Evolutionary conservation across 2,797 vertebrate species (phyloP).

Genomic region (Clarias platycephalus): DNA sequence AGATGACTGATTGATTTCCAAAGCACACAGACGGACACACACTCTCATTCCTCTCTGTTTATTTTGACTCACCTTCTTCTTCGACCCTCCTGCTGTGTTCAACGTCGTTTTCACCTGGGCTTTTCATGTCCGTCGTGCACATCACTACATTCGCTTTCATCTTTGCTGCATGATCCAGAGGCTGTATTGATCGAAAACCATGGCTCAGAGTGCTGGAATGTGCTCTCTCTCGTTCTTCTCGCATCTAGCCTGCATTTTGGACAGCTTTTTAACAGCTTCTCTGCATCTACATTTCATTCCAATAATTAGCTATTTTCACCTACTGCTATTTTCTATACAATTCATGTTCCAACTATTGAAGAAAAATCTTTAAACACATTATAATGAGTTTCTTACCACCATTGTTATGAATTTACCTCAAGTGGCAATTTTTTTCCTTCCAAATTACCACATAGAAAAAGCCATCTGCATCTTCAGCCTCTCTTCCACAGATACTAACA

Average conservation of each 20-base stretch:
- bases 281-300: not conserved
- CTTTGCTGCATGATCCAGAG: conserved; percentile 14
- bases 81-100: not conserved
- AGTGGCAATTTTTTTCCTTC: not conserved
- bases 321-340: not conserved
- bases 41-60: conserved; percentile 28
- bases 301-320: conserved; percentile 12
- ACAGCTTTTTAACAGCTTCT: conserved; percentile 1
- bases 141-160: conserved; percentile 8
- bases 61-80: conserved; percentile 29
- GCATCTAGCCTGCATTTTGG: not conserved
- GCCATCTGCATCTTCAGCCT: not conserved
- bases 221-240: not conserved
- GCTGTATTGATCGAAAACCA: conserved; percentile 20
- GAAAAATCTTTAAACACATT: not conserved
- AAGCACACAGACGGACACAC: conserved; percentile 44
- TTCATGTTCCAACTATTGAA: not conserved
- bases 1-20: conserved; percentile 74
- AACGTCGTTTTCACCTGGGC: conserved; percentile 31
- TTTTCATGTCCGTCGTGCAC: conserved; percentile 23
- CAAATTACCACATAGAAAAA: not conserved
- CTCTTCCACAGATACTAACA: not conserved
- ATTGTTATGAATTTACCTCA: not conserved
- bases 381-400: not conserved
- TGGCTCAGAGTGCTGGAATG: not conserved